A percentile compares a stretch with the other conserved stretches of the same genome.
phyloP scores from a whole-genome alignment of 64 coral and sea anemone genomes.

The Dendronephthya gigantea region DNA sequence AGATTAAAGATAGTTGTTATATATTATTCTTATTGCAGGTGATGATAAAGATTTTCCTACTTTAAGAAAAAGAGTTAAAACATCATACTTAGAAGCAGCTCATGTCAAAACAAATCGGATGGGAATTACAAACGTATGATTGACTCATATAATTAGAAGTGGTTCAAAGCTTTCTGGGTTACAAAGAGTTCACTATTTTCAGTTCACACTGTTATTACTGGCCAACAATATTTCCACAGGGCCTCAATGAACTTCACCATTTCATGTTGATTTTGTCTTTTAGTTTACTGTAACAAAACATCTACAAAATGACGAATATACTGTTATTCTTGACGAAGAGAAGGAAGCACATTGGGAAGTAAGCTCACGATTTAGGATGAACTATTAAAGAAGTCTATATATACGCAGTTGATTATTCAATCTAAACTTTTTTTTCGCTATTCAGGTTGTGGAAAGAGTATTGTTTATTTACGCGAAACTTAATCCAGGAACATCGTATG shows the following conservation, averaged over 20 bases:
- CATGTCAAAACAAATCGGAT: constrained; percentile 86
- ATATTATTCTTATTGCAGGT: constrained; percentile 38
- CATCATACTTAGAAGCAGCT: constrained; percentile 71
- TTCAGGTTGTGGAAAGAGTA: constrained; percentile 92
- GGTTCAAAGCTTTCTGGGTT: too few species aligned
- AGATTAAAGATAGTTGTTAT: background rate
- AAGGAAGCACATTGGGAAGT: constrained; percentile 99
- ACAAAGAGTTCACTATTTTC: too few species aligned
- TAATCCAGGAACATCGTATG: constrained; percentile 87
- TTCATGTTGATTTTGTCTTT: background rate
- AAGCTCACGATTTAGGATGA: background rate
- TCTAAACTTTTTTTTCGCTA: background rate
- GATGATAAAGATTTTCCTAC: constrained; percentile 94
- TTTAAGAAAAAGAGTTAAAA: constrained; percentile 68
- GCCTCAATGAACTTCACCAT: too few species aligned
- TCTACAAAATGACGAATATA: constrained; percentile 48
- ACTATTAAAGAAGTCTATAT: background rate
- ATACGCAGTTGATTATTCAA: background rate
- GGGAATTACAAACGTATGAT: constrained; percentile 82
- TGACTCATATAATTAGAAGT: too few species aligned
- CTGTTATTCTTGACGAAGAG: constrained; percentile 69
- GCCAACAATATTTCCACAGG: too few species aligned
- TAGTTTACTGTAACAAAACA: background rate
- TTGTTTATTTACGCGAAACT: constrained; percentile 89
- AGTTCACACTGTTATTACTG: too few species aligned